Evolutionary conservation across 2,888 invertebrate species (phyloP).

Genomic region (Diogma glabrata): DNA sequence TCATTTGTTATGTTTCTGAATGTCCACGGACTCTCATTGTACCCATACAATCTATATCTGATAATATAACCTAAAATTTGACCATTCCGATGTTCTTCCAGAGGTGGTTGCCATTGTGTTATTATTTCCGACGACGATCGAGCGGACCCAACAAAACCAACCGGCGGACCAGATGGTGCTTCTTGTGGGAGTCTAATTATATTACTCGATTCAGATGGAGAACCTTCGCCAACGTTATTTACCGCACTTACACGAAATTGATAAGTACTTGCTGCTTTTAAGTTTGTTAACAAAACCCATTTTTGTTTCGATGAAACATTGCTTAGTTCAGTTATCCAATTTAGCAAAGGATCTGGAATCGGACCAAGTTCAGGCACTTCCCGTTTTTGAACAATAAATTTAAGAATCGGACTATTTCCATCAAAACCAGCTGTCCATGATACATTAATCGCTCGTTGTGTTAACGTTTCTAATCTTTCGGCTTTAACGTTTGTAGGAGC

Average conservation of each 20-base stretch:
- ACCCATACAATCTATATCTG: slow-evolving; percentile 81
- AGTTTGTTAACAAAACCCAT: slow-evolving; percentile 67
- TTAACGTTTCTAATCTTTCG: slow-evolving; percentile 48
- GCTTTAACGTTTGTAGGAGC: slow-evolving; percentile 83
- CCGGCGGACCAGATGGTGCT: slow-evolving; percentile 93
- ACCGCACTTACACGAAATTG: slow-evolving; percentile 95
- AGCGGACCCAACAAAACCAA: slow-evolving; percentile 89
- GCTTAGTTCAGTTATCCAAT: slow-evolving; percentile 79
- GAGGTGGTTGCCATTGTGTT: slow-evolving; percentile 93
- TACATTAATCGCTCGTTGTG: slow-evolving; percentile 72
- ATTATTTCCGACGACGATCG: slow-evolving; percentile 91
- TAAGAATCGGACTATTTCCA: slow-evolving; percentile 89
- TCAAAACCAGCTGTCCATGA: slow-evolving; percentile 95
- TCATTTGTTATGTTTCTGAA: slow-evolving; percentile 86
- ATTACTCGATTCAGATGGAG: slow-evolving; percentile 80
- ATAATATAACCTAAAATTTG: slow-evolving; percentile 89
- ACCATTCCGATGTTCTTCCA: slow-evolving; percentile 90
- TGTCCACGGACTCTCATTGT: slow-evolving; percentile 87
- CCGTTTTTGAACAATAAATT: slow-evolving; percentile 84
- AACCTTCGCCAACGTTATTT: slow-evolving; percentile 92
- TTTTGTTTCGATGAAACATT: slow-evolving; percentile 72
- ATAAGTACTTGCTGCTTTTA: slow-evolving; percentile 91
- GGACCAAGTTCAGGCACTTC: slow-evolving; percentile 80
- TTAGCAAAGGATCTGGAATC: slow-evolving; percentile 71
- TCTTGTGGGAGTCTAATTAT: slow-evolving; percentile 89